A percentile compares a stretch with the other conserved stretches of the same genome.
Evolutionary conservation across 2,888 invertebrate genomes (phyloP).

Genomic region (Gandaritis pyraliata): DNA sequence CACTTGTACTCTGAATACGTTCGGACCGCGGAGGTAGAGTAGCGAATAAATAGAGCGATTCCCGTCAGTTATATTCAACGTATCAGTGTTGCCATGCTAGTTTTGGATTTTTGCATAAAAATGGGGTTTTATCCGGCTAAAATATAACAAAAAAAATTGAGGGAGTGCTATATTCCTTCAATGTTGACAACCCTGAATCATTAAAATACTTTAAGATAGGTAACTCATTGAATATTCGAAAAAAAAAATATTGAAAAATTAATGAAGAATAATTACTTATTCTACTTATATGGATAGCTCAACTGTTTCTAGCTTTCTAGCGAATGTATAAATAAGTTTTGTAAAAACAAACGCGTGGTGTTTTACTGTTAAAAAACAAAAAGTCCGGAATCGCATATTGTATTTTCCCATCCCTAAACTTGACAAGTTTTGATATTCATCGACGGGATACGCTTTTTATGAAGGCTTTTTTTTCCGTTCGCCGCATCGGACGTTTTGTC

Average conservation of each 20-base stretch:
- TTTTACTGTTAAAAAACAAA: not conserved
- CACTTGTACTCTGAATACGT: conserved; percentile 58
- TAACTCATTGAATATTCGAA: too few species aligned
- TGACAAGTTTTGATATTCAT: conserved; percentile 53
- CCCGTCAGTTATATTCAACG: conserved; percentile 54
- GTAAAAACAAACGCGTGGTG: too few species aligned
- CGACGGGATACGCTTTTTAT: conserved; percentile 35
- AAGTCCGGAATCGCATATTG: not conserved
- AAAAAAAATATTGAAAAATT: too few species aligned
- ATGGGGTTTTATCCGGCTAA: not conserved
- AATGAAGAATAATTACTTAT: too few species aligned
- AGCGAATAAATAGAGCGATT: conserved; percentile 55
- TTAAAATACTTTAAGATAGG: too few species aligned
- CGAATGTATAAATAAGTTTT: too few species aligned
- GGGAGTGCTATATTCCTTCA: too few species aligned
- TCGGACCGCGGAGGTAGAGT: conserved; percentile 49
- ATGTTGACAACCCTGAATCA: too few species aligned
- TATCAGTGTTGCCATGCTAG: not conserved
- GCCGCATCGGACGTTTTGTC: conserved; percentile 29
- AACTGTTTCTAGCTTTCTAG: too few species aligned
- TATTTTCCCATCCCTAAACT: conserved; percentile 47
- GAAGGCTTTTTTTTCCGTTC: conserved; percentile 25
- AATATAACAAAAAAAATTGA: not conserved
- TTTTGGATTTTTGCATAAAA: not conserved
- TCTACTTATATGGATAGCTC: too few species aligned